Evolutionary conservation across 2,888 invertebrate genomes (phyloP).

Genomic region (Noctuana brunneofusca): DNA sequence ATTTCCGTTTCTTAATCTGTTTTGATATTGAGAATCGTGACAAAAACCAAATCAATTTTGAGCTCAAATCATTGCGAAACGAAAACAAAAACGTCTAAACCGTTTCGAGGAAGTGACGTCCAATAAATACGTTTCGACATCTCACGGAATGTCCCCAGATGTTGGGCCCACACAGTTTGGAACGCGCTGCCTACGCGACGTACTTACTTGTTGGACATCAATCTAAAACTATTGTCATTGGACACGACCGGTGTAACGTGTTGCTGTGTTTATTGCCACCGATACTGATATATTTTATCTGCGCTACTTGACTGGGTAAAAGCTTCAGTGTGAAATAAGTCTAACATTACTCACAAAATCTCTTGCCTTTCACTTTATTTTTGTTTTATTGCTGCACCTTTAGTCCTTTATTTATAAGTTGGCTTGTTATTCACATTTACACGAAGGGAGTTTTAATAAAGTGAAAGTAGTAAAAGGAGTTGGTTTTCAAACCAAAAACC

Average conservation of each 20-base stretch:
- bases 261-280: slow-evolving; percentile 37
- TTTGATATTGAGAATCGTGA: slow-evolving; percentile 11
- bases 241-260: slow-evolving; percentile 38
- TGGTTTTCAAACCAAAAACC: neutral
- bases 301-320: slow-evolving; percentile 20
- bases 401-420: neutral
- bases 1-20: neutral
- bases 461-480: neutral
- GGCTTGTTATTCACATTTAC: neutral
- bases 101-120: slow-evolving; percentile 46
- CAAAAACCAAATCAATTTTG: slow-evolving; percentile 20
- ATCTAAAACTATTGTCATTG: slow-evolving; percentile 50
- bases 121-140: slow-evolving; percentile 52
- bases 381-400: neutral
- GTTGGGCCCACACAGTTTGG: slow-evolving; percentile 64
- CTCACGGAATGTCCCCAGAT: slow-evolving; percentile 58
- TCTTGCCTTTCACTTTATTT: neutral
- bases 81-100: slow-evolving; percentile 26
- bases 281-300: slow-evolving; percentile 38
- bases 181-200: slow-evolving; percentile 69
- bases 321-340: slow-evolving; percentile 2
- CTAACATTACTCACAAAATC: neutral
- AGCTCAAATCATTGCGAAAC: slow-evolving; percentile 23
- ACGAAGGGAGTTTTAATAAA: neutral
- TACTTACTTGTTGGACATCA: slow-evolving; percentile 49